phyloP scores from a whole-genome alignment of 2,797 vertebrate species.

The Nyctalus aviator region DNA sequence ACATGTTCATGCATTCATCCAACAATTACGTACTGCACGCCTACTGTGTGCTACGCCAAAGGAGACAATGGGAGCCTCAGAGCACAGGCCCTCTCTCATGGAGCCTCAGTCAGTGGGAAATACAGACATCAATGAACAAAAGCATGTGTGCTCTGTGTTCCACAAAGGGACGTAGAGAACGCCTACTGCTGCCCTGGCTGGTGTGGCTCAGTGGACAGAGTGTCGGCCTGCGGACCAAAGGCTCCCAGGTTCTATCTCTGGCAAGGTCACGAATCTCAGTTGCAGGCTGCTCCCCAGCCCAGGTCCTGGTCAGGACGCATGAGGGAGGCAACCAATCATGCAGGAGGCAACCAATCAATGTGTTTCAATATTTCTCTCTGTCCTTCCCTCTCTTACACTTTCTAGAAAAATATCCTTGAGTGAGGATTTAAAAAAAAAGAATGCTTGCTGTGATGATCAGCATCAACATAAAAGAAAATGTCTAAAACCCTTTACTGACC shows the following conservation, averaged over 20 bases:
- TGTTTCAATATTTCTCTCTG: too few species aligned
- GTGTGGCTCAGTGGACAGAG: too few species aligned
- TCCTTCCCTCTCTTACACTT: too few species aligned
- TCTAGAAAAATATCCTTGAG: too few species aligned
- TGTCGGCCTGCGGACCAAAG: too few species aligned
- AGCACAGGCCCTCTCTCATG: neutral
- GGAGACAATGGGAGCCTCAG: neutral
- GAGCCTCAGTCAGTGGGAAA: neutral
- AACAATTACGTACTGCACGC: neutral
- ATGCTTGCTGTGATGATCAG: neutral
- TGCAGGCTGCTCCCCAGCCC: too few species aligned
- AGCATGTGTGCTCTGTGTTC: neutral
- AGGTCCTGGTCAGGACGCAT: too few species aligned
- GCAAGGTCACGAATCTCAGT: too few species aligned
- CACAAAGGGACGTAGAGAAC: neutral
- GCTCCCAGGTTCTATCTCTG: too few species aligned
- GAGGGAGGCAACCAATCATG: too few species aligned
- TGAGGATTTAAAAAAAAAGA: neutral
- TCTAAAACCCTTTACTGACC: conserved; percentile 16
- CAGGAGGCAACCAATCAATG: too few species aligned
- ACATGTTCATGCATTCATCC: neutral
- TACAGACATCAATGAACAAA: conserved; percentile 2
- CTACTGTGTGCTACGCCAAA: neutral
- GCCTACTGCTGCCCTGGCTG: too few species aligned
- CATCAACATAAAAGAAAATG: neutral